Base-by-base conservation (phyloP, 2,888 invertebrate species). In the Ferrisia virgata region DNA sequence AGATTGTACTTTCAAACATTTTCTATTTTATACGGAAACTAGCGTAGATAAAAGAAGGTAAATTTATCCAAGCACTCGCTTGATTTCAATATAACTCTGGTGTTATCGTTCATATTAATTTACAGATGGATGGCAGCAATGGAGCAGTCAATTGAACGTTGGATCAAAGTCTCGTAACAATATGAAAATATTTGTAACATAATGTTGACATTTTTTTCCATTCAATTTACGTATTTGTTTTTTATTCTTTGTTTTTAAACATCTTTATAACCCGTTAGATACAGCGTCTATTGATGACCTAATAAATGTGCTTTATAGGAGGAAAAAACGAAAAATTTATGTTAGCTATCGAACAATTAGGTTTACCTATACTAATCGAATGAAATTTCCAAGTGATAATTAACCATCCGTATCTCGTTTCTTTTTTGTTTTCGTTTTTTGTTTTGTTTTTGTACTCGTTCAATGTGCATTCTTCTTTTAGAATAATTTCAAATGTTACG, bases 41-140 rank as follows among this genome's bases (percentile, higher is more conserved):
- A 97, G 98, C 89, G 95, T 96, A 91, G 98, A 98, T 88, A 95
- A 95, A 88, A 96, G 96, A 90, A 93, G 97, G 97, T 97, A 88
- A 1, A 11, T 64, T 36, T 18, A 22, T 0, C 11, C 8, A 78
- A 43, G 2, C 6, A 79, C 6, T 28, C 0, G 18, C 28, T 22
- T 79, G 25, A 6, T 22, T 79, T 40, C 36, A n/a, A 28, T 40
- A 40, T 25, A 15, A 22, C 25, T 15, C 22, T n/a, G 39, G 47
- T 53, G 31, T n/a, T 1, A 43, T 40, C 36, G 22, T 36, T 22
- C 15, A 28, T 33, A 86, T 86, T 87, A 87, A 85, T 87, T 91
- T 90, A 25, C 90, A 97, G 97, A 87, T 97, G 97, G 97, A 92
- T 97, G 89, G 95, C 96, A 86, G 96, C 96, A 85, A 89, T 97